Evolutionary conservation across 1,140 invertebrate species (phyloP).

Genomic region (Helicoverpa zea): DNA sequence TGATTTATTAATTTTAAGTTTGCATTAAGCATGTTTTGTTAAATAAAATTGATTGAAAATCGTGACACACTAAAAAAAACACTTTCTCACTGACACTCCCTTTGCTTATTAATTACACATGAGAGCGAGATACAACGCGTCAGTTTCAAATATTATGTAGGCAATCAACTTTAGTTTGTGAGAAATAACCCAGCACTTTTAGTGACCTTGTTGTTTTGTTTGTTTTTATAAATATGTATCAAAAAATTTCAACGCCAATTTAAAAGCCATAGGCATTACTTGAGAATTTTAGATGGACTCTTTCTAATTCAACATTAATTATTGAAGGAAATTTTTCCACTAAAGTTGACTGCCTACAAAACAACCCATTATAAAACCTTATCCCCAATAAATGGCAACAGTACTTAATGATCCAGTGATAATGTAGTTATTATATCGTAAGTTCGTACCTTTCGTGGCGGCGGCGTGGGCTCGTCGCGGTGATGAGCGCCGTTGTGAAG

Average conservation of each 20-base stretch:
- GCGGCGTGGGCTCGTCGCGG: conserved; percentile 82
- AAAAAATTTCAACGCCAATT: too few species aligned
- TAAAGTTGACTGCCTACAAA: neutral
- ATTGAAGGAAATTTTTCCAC: too few species aligned
- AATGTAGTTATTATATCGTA: neutral
- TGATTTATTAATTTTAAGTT: neutral
- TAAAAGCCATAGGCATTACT: too few species aligned
- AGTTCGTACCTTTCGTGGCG: conserved; percentile 80
- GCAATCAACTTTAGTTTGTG: neutral
- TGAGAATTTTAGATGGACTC: too few species aligned
- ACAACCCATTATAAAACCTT: neutral
- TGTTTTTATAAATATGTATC: too few species aligned
- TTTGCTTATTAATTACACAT: neutral
- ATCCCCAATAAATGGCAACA: neutral
- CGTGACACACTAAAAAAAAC: neutral
- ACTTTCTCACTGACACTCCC: neutral
- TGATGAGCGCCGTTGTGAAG: conserved; percentile 77
- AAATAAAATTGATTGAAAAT: neutral
- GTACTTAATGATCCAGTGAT: neutral
- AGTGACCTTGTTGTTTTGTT: too few species aligned
- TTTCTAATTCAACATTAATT: too few species aligned
- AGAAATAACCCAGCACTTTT: too few species aligned
- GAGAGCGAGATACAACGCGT: neutral
- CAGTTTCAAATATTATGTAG: neutral
- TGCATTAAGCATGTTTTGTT: neutral